These are phyloP conservation scores for Ariolimax columbianus DNA, from an alignment of 2,888 invertebrate species.

Conservation along the genomic window DNA sequence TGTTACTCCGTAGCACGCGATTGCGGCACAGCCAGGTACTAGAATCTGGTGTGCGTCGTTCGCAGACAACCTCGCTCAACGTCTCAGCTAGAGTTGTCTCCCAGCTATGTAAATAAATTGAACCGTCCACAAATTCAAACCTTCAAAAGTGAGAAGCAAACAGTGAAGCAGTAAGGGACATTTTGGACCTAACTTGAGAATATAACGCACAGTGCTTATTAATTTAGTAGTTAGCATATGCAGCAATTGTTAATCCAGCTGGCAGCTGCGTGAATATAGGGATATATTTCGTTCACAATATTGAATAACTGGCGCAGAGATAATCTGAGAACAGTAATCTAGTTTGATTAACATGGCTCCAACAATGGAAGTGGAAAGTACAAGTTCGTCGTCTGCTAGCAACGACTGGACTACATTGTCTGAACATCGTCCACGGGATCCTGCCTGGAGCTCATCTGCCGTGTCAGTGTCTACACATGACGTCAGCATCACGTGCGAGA, in stretches of 20 bases:
- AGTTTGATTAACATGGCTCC: neutral
- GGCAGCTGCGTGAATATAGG: neutral
- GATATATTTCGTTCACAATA: neutral
- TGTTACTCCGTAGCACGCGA: neutral
- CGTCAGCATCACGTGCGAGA: neutral
- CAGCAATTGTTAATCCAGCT: neutral
- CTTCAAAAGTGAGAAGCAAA: neutral
- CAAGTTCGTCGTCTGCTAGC: neutral
- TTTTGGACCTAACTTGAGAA: neutral
- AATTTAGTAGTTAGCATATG: neutral
- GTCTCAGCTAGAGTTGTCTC: neutral
- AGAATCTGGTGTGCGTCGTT: no score
- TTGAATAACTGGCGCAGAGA: neutral
- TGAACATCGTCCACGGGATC: neutral
- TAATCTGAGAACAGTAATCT: neutral
- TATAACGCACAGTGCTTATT: neutral
- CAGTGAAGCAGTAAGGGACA: neutral
- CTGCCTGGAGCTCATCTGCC: neutral
- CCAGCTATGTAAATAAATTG: no score
- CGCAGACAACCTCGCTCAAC: neutral
- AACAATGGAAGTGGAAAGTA: constrained; percentile 7
- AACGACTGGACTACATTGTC: neutral
- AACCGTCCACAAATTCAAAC: neutral
- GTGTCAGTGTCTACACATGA: neutral
- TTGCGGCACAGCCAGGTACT: neutral